Evolutionary conservation across 2,797 vertebrate genomes (phyloP), one percentile per base, ranked within the genome.

Genomic region (Anas georgica): DNA sequence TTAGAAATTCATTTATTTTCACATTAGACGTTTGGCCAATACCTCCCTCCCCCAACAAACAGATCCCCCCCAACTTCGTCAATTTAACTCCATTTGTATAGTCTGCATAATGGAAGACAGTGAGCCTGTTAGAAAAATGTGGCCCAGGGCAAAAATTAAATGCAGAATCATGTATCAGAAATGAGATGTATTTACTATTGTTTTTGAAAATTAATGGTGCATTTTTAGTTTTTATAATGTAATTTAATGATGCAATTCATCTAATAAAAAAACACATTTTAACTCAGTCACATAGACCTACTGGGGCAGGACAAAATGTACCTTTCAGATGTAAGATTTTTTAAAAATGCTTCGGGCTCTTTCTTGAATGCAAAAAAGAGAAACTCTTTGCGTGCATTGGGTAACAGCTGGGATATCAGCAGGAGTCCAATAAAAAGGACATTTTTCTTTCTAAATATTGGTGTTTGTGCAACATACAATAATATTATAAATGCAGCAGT

Each of bases 201-300:
- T 99, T 99, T 99, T 98, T 98, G 98, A 98, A 99, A 99, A 99
- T 99, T 99, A 99, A 99, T 99, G 99, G 98, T 99, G 99, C 99
- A 99, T 99, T 99, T 99, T 99, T 98, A 98, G 98, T 98, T 99
- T 99, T 99, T 99, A 99, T 99, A 99, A 99, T 99, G 98, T 99
- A 98, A 99, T 99, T 98, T 99, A 99, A 99, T 99, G 99, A 99
- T 99, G 99, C 99, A 99, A 99, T 99, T 98, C 99, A 98, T 99
- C 98, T 99, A 99, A 99, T 99, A 99, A 98, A 98, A 98, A 98
- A 77, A 69, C 98, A 98, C 98, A 98, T 98, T 99, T 98, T 98
- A 96, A 96, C 97, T 98, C 98, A 98, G 98, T 98, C 98, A 98
- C 96, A 96, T 97, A 98, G 98, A 98, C 98, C 98, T 98, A 98